Evolutionary conservation across 2,113 vertebrate species (phyloP).

Genomic region (Alectura lathami): DNA sequence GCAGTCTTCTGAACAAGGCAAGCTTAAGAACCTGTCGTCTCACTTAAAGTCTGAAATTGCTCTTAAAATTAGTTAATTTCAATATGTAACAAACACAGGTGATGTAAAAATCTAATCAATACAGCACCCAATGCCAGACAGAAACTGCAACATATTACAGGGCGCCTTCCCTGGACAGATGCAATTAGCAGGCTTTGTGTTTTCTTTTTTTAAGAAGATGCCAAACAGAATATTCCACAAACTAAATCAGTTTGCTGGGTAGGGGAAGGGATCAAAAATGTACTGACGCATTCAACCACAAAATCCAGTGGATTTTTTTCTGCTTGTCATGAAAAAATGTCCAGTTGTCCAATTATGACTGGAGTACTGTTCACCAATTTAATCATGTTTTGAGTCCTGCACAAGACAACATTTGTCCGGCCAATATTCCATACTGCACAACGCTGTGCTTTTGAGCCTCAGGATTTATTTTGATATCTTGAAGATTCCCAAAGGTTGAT

Average conservation of each 20-base stretch:
- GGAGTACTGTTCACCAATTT: not conserved
- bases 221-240: not conserved
- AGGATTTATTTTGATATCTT: constrained; percentile 3
- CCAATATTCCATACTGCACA: not conserved
- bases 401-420: not conserved
- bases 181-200: not conserved
- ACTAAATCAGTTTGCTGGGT: not conserved
- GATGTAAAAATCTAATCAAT: not conserved
- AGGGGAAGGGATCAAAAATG: not conserved
- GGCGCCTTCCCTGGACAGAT: too few species aligned
- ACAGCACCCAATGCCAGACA: not conserved
- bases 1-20: not conserved
- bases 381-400: not conserved
- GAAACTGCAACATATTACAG: not conserved
- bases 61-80: not conserved
- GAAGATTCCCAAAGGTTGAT: not conserved
- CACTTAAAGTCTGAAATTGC: not conserved
- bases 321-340: not conserved
- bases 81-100: not conserved
- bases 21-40: not conserved
- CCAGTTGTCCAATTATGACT: not conserved
- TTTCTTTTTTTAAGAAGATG: not conserved
- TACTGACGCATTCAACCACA: not conserved
- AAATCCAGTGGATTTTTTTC: not conserved
- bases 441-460: not conserved